These are phyloP conservation scores for Onthophagus sagittarius DNA, from an alignment of 2,888 invertebrate genomes.

Conservation along the genomic window DNA sequence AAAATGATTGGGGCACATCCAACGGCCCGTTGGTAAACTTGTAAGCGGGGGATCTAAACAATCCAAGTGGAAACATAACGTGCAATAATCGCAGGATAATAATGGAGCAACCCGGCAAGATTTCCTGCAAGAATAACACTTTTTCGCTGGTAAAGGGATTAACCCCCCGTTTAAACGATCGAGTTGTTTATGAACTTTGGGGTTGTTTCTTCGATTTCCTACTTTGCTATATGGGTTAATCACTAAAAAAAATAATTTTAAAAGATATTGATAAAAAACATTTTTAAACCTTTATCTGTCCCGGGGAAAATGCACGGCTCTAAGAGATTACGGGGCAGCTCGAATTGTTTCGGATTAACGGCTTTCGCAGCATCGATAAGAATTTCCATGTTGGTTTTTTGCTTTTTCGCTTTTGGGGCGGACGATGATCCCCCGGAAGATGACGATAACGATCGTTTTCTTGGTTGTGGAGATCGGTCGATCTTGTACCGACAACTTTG, in stretches of 20 bases:
- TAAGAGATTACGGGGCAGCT: slow-evolving; percentile 76
- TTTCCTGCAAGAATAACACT: slow-evolving; percentile 80
- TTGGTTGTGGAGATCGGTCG: slow-evolving; percentile 40
- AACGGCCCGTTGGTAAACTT: slow-evolving; percentile 79
- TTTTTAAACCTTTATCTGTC: slow-evolving; percentile 74
- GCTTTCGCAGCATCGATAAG: slow-evolving; percentile 78
- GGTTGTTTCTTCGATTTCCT: slow-evolving; percentile 23
- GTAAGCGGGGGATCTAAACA: slow-evolving; percentile 92
- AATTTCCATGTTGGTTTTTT: slow-evolving; percentile 62
- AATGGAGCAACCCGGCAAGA: slow-evolving; percentile 82
- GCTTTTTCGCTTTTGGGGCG: slow-evolving; percentile 36
- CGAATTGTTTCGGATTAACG: slow-evolving; percentile 88
- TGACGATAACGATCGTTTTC: slow-evolving; percentile 40
- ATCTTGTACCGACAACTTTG: slow-evolving; percentile 65
- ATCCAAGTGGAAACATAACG: slow-evolving; percentile 85
- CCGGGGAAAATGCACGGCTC: slow-evolving; percentile 77
- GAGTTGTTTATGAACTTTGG: slow-evolving; percentile 27
- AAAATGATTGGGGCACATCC: slow-evolving; percentile 98
- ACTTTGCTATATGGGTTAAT: slow-evolving; percentile 33
- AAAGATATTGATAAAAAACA: not conserved
- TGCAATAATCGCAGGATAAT: slow-evolving; percentile 92
- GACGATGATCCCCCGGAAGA: slow-evolving; percentile 31
- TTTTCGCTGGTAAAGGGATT: slow-evolving; percentile 77
- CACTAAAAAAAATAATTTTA: no score
- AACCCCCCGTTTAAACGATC: slow-evolving; percentile 50